These are phyloP conservation scores for Phaethornis superciliosus DNA, from an alignment of 2,113 vertebrate species.

Conservation along the genomic window DNA sequence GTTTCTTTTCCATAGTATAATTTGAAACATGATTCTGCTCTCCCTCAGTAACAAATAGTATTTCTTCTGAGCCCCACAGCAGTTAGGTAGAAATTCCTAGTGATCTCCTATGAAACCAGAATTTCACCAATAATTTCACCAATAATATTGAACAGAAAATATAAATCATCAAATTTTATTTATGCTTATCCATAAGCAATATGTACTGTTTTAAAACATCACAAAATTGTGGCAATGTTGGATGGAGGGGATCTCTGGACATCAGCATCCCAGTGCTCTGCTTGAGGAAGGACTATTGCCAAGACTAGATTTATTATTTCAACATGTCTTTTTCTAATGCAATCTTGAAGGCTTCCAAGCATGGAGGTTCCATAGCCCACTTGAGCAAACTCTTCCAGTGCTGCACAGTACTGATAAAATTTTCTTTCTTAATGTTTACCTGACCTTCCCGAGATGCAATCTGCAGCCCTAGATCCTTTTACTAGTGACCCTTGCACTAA, in stretches of 20 bases:
- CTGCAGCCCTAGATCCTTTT: background rate
- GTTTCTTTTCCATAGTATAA: background rate
- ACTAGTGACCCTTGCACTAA: background rate
- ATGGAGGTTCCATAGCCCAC: background rate
- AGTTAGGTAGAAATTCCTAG: background rate
- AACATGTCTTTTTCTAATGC: background rate
- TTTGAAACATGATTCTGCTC: background rate
- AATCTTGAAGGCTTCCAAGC: background rate
- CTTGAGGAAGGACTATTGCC: background rate
- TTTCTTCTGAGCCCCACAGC: background rate
- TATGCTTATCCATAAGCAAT: background rate
- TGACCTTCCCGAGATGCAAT: background rate
- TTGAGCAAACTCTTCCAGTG: background rate
- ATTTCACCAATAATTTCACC: background rate
- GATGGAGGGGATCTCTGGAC: background rate
- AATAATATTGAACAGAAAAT: background rate
- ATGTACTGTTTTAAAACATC: background rate
- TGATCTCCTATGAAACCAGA: background rate
- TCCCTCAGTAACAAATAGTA: background rate
- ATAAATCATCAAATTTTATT: background rate
- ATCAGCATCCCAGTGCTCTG: background rate
- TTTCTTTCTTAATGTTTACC: background rate
- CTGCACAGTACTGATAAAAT: background rate
- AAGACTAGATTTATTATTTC: rapidly evolving
- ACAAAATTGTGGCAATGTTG: background rate